Conservation (phyloP, 2,797 vertebrate genomes). For the Telmatherina bonti region DNA sequence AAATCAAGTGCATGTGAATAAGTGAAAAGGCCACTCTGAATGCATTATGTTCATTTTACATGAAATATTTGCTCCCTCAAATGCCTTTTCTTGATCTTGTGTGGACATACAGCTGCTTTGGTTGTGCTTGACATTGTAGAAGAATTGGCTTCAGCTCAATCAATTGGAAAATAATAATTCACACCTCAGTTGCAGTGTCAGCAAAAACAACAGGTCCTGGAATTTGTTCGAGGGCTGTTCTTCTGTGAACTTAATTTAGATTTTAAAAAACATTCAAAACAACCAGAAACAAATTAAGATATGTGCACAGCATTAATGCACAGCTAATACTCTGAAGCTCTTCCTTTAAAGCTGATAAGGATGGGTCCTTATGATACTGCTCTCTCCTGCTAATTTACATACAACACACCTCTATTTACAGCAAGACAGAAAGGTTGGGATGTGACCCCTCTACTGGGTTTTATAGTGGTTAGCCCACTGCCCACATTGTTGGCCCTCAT, state of each 20-base stretch:
- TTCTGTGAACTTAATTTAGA: neutral
- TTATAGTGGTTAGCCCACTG: too few relatives aligned
- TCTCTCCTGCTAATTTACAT: too few relatives aligned
- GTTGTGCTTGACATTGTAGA: too few relatives aligned
- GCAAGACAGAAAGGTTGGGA: too few relatives aligned
- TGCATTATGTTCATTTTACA: neutral
- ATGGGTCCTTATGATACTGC: too few relatives aligned
- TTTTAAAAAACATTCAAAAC: neutral
- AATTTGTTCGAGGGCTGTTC: slow-evolving; percentile 4
- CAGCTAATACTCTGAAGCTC: too few relatives aligned
- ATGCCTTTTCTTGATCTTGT: neutral
- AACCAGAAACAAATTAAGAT: neutral
- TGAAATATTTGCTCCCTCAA: slow-evolving; percentile 2
- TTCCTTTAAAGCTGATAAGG: too few relatives aligned
- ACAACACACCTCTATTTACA: too few relatives aligned
- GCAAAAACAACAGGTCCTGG: slow-evolving; percentile 8
- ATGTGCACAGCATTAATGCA: neutral
- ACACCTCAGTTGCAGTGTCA: neutral
- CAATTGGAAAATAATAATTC: slow-evolving; percentile 1
- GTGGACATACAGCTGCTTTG: neutral
- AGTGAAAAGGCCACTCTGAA: slow-evolving; percentile 9
- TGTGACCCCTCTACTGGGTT: too few relatives aligned
- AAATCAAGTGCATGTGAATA: slow-evolving; percentile 23
- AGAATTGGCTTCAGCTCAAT: neutral
- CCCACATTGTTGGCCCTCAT: too few relatives aligned